Evolutionary conservation across 2,113 vertebrate genomes (phyloP), one percentile per base, ranked within the genome.

Genomic region (Uria lomvia): DNA sequence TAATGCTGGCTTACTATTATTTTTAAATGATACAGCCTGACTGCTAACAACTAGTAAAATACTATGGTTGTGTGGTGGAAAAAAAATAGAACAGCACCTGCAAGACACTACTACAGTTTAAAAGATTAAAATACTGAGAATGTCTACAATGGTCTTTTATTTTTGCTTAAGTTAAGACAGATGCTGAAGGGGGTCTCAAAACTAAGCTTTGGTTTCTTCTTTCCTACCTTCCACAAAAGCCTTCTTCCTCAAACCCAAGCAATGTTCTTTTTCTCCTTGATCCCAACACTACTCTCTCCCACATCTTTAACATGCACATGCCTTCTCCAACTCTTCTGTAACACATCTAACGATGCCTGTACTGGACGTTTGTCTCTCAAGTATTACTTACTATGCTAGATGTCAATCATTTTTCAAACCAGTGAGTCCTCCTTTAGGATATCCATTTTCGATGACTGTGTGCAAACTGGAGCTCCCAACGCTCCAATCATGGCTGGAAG

Each of bases 401-500:
- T 71, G 43, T 88, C 90, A 70, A 43, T 20, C 15, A 66, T 38
- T 63, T 82, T 47, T 74, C 89, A 88, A 36, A 84, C n/a, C 56
- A 71, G 42, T 97, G 88, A 97, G 43, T 98, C 50, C 76, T 99
- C 98, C 96, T 99, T 98, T 36, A 98, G 93, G 84, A 98, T 95
- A 65, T 92, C 96, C 99, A 98, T 98, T 97, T 98, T 98, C 53
- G 95, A 96, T 13, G 98, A 95, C 6, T 98, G 93, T 94, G 97
- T 97, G 88, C 91, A 84, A 90, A 88, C 97, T 6, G 98, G 95
- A 76, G 98, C 96, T 88, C 98, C 98, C 38, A 98, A 96, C 34
- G 98, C 98, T 19, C 98, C 98, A 65, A 99, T 98, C 96, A 99
- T 98, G 55, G 98, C 98, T 0, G 99, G 99, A 77, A 99, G 99